Base-by-base conservation (phyloP, 2,113 vertebrate species). In the Corythornis madagascariensis region DNA sequence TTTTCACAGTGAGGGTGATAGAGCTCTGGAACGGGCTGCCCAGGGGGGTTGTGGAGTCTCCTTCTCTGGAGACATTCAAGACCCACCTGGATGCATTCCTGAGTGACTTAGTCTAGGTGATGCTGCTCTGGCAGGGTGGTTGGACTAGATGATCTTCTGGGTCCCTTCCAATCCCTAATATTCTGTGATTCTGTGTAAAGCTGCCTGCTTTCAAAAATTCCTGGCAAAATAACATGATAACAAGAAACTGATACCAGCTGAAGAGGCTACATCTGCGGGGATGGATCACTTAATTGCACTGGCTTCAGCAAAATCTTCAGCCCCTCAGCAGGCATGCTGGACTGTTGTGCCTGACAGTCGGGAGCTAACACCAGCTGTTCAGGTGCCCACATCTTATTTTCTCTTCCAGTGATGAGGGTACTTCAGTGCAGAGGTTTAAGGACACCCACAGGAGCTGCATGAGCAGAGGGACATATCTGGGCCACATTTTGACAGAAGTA, bases 301-400 rank as follows among this genome's bases (percentile, higher is more conserved):
- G 69, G 31, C 60, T 74, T 38, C 17, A 88, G 76, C 67, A 83
- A 45, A 43, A n/a, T 3, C 21, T 42, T 48, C 63, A 61, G 60
- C 14, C 31, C 28, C 56, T 47, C 47, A 38, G 52, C 60, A 65
- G 83, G 33, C 40, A 10, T 0, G 0, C 38, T 2, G 28, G 73
- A 42, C 17, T 1, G 0, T 16, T 2, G 29, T 66, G 52, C 29
- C 48, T 0, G 1, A 47, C 4, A 60, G 81, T 57, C 0, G 0
- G 61, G 38, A 82, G 74, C 48, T 20, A 59, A n/a, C 12, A 57
- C n/a, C 73, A 88, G 89, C 73, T 86, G 77, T 21, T 70, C 69
- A 50, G 64, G 77, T 56, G 45, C 21, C 7, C 1, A 10, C 33
- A 57, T 45, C 84, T 86, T 73, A 56, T 61, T 61, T 67, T 29